Evolutionary conservation across 2,113 vertebrate species (phyloP).

Genomic region (Aphelocoma coerulescens): DNA sequence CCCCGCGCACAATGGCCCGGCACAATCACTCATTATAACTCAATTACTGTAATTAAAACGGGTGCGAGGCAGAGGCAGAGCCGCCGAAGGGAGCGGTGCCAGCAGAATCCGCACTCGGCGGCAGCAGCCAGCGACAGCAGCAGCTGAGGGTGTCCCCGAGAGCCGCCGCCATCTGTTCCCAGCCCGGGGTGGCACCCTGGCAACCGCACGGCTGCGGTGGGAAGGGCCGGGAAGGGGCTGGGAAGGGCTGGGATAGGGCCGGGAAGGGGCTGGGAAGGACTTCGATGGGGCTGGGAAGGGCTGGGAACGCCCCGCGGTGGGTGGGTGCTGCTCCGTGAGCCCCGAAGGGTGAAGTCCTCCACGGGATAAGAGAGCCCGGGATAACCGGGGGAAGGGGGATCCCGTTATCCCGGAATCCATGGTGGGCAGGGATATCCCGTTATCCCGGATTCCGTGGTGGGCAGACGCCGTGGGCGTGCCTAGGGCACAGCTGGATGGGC

Average conservation of each 20-base stretch:
- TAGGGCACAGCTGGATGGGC: neutral
- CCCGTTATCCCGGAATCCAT: rapidly evolving
- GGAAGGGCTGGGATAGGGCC: neutral
- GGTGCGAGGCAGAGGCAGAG: constrained; percentile 70
- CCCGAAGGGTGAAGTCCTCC: rapidly evolving
- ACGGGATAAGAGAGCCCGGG: rapidly evolving
- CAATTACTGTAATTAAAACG: constrained; percentile 80
- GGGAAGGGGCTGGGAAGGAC: neutral
- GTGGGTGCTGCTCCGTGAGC: neutral
- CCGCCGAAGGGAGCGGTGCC: constrained; percentile 65
- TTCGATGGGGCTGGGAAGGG: no score
- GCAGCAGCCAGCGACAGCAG: constrained; percentile 70
- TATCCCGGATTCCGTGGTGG: neutral
- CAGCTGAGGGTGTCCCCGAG: constrained; percentile 61
- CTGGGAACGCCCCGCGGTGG: neutral
- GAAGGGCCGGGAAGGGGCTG: neutral
- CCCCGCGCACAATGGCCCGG: constrained; percentile 56
- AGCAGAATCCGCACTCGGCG: constrained; percentile 69
- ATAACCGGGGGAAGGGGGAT: rapidly evolving
- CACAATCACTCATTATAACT: constrained; percentile 75
- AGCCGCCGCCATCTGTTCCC: constrained; percentile 73
- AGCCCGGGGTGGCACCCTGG: neutral
- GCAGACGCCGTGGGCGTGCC: rapidly evolving
- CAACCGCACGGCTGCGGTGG: neutral
- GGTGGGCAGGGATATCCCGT: neutral